These are phyloP conservation scores for Cancer borealis DNA, from an alignment of 2,888 invertebrate genomes.

Conservation along the genomic window DNA sequence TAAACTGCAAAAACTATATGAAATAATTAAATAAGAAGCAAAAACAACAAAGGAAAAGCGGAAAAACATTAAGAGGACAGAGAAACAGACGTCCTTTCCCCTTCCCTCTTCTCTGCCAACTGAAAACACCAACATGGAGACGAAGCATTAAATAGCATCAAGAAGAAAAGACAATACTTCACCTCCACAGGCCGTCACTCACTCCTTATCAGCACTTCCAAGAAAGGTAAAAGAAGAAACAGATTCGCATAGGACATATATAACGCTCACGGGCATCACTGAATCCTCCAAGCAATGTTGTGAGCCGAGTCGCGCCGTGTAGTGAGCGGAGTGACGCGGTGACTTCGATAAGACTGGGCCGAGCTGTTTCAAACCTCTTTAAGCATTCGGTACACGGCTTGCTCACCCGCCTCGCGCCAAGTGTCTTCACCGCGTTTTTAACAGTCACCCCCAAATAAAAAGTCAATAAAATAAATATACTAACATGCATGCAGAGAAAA, in stretches of 20 bases:
- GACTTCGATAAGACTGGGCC: neutral
- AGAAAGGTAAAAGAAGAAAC: neutral
- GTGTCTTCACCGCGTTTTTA: neutral
- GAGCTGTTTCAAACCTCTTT: neutral
- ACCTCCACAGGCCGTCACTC: neutral
- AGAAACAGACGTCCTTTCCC: neutral
- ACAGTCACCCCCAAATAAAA: neutral
- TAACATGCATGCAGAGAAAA: neutral
- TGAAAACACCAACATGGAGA: neutral
- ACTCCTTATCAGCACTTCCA: neutral
- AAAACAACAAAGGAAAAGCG: too few relatives aligned
- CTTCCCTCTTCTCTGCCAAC: neutral
- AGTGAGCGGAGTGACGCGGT: neutral
- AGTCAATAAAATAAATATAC: neutral
- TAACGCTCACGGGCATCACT: too few relatives aligned
- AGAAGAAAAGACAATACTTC: neutral
- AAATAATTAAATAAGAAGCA: neutral
- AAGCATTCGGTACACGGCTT: neutral
- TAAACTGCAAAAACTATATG: too few relatives aligned
- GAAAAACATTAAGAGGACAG: neutral
- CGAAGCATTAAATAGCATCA: neutral
- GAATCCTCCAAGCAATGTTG: neutral
- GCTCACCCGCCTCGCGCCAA: neutral
- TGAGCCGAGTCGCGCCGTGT: neutral
- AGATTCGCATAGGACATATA: neutral